Evolutionary conservation across 2,113 vertebrate species (phyloP), one percentile per base, ranked within the genome.

Genomic region (Willisornis vidua): DNA sequence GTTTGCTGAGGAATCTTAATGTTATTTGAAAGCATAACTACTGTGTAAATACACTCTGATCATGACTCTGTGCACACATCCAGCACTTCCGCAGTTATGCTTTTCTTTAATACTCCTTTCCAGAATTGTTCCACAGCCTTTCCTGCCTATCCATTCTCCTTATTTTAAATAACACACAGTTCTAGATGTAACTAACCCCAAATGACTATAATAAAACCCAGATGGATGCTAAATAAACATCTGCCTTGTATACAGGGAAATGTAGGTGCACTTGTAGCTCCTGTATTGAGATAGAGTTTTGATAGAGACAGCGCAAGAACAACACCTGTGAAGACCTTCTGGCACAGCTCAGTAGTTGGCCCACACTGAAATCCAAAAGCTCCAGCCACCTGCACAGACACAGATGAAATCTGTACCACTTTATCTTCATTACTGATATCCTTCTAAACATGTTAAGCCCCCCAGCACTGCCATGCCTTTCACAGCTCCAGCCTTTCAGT

Each of bases 301-400:
- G 76, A 61, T 19, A 49, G 3, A 62, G 48, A 35, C 9, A 75
- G 31, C 1, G 4, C 62, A 75, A 91, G 66, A 39, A 59, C 57
- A 41, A 35, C 0, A 0, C 35, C 68, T 43, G 10, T 57, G 59
- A 54, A 65, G n/a, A 45, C 13, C n/a, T 33, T 9, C 52, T 49
- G 39, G 22, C 73, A n/a, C 3, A 3, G 49, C 49, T 51, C 24
- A 6, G 8, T 39, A 7, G 49, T 51, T 26, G 26, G 1, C 15
- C 70, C 24, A 2, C 22, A 46, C 4, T n/a, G 37, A 71, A 63
- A 49, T 28, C 31, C 52, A 79, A 39, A 72, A 26, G 39, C 72
- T 68, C 14, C 77, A 84, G 54, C 10, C 35, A 55, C 39, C 52
- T 55, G 23, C 3, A 41, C 43, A 78, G 49, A 8, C 45, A 57